Percentiles rank a stretch among this genome's conserved stretches.
Evolutionary conservation across 2,113 vertebrate genomes (phyloP).

Genomic region (Zosterops borbonicus): DNA sequence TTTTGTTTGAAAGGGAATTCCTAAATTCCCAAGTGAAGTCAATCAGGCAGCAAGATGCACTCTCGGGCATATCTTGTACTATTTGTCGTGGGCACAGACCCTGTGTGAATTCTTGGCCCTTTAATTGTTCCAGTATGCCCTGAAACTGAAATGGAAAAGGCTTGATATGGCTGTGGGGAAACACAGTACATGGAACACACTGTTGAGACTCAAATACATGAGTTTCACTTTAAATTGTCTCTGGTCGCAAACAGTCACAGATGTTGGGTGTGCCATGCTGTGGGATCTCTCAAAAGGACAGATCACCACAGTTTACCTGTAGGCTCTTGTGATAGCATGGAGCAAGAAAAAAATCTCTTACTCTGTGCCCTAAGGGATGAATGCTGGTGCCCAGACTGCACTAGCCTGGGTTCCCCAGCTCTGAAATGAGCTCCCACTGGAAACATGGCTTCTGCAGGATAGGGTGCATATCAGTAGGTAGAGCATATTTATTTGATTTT

Average conservation of each 20-base stretch:
- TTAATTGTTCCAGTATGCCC: neutral
- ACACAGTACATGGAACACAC: neutral
- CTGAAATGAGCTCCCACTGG: neutral
- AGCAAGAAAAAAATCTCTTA: neutral
- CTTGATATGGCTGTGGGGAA: neutral
- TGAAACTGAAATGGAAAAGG: neutral
- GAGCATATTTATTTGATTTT: neutral
- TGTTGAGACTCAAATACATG: neutral
- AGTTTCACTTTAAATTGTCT: neutral
- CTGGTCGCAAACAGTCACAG: neutral
- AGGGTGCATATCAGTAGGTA: neutral
- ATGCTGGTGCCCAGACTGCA: neutral
- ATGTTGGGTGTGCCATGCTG: rapidly evolving
- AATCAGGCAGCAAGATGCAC: neutral
- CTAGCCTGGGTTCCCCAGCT: neutral
- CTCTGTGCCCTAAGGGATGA: neutral
- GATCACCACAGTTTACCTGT: neutral
- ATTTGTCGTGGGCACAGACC: neutral
- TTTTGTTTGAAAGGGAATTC: conserved; percentile 39
- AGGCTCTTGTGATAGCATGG: neutral
- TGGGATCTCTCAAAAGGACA: neutral
- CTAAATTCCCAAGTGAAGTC: conserved; percentile 35
- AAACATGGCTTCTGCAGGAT: neutral
- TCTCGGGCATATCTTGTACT: neutral
- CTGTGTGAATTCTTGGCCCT: neutral